Base-by-base conservation (phyloP, 2,797 vertebrate genomes). In the Periparus ater region DNA sequence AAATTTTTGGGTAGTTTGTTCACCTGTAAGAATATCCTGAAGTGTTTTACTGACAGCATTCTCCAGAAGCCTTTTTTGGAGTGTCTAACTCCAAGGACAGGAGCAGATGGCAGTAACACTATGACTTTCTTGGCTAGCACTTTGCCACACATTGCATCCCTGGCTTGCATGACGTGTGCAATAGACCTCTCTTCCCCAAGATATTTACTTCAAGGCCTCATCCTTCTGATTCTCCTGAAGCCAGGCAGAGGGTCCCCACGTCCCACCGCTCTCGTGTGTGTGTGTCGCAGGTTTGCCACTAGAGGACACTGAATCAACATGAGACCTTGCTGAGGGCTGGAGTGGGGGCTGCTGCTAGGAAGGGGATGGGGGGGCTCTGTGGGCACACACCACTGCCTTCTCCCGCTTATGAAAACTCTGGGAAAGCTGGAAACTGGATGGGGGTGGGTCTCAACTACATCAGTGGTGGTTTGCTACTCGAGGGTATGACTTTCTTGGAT, bases 251-350 rank as follows among this genome's bases (percentile, higher is more conserved):
- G 36, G 36, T 72, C 44, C 57, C 34, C 18, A 18, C 3, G 30
- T 67, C n/a, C 44, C 40, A 3, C 53, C 22, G 36, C 36, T 71
- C 7, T 18, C 2, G 0, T 47, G 75, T 45, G 44, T 45, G 44
- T 81, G 51, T 86, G 79, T 47, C 1, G 1, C 50, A 36, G 23
- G 40, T 48, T 96, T 95, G 60, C 96, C 96, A 55, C 96, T 95
- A 97, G 96, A 96, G 96, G 96, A 96, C 96, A 95, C 85, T 94
- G 96, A 95, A 79, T 95, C 83, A 48, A 96, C 88, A 54, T 25
- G 27, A 91, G 94, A 95, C 91, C 71, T 90, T 47, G 21, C 53
- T 50, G 91, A 86, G 62, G 53, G 40, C 17, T 72, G 66, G 38
- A 60, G 45, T 5, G 2, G 12, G 68, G 75, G 58, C 6, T 25